Base-by-base conservation (phyloP, 2,888 invertebrate species). In the Gastracanthus pulcherrimus region DNA sequence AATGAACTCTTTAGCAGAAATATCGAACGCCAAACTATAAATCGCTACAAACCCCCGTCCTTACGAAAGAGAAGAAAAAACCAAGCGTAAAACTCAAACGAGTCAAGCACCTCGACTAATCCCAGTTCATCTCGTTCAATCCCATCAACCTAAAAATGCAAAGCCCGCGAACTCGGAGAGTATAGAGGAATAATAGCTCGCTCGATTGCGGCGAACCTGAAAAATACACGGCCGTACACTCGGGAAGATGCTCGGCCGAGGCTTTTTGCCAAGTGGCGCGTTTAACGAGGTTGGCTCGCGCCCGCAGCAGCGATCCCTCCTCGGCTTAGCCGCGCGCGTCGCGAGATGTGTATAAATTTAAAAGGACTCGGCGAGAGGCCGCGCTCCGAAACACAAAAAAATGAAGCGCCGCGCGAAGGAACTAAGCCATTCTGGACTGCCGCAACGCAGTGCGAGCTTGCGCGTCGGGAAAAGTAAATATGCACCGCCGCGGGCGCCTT, bases 231-330 rank as follows among this genome's bases (percentile, higher is more conserved):
- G 19, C 23, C 16, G n/a, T n/a, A n/a, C n/a, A 26, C 19, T 16
- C 31, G 38, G n/a, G 31, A 60, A 34, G 34, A 55, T 6, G 16
- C 31, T n/a, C n/a, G n/a, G 62, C 41, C 62, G 26, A 36, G 77
- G 60, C 31, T 70, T 60, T 76, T 70, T 70, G 62, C 55, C 70
- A 70, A 77, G 58, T 36, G 48, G 23, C 62, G 69, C 69, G n/a
- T 77, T 77, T 77, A 70, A 77, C 60, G 70, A 70, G 69, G 48
- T 77, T 62, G 45, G 4, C 60, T 26, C 51, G 23, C 34, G 19
- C 45, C 9, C 26, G 1, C 31, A n/a, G n/a, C n/a, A n/a, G 11
- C 19, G 23, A 16, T 16, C 7, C 19, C 11, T 19, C 0, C n/a
- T 11, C 5, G n/a, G 51, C 23, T 6, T n/a, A n/a, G n/a, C n/a